A percentile compares a stretch with the other conserved stretches of the same genome.
phyloP scores from a whole-genome alignment of 2,113 vertebrate genomes.

The Oplegnathus fasciatus region DNA sequence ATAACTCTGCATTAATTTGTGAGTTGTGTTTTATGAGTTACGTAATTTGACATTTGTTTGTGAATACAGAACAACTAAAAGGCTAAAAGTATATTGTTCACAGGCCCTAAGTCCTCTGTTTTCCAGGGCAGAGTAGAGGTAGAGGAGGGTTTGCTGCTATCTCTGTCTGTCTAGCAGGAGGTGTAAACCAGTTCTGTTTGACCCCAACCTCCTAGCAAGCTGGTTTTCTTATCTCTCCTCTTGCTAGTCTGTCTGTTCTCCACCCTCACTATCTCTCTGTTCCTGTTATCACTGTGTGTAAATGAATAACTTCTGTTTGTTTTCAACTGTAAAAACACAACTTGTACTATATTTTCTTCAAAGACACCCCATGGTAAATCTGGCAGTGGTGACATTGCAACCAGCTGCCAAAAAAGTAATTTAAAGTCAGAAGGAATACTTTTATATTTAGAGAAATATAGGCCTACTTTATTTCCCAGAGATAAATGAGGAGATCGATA shows the following conservation, averaged over 20 bases:
- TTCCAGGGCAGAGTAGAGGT: neutral
- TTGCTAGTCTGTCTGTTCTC: neutral
- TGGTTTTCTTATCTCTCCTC: slow-evolving; percentile 45
- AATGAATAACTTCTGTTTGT: neutral
- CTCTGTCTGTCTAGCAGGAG: neutral
- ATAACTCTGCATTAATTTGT: no score
- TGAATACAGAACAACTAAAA: neutral
- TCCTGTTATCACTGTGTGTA: neutral
- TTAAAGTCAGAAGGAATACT: neutral
- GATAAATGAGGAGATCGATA: neutral
- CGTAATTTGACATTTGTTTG: no score
- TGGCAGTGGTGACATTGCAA: neutral
- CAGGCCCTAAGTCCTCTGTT: neutral
- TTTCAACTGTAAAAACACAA: neutral
- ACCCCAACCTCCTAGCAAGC: neutral
- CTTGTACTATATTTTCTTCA: neutral
- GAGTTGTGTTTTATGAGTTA: no score
- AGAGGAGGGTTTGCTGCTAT: neutral
- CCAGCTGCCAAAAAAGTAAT: neutral
- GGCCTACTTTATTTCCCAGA: neutral
- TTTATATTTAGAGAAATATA: neutral
- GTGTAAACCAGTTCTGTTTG: slow-evolving; percentile 46
- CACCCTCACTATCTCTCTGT: slow-evolving; percentile 33
- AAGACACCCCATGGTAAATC: neutral
- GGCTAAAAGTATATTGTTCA: neutral